Base-by-base conservation (phyloP, 2,797 vertebrate genomes). In the Poecilia picta region DNA sequence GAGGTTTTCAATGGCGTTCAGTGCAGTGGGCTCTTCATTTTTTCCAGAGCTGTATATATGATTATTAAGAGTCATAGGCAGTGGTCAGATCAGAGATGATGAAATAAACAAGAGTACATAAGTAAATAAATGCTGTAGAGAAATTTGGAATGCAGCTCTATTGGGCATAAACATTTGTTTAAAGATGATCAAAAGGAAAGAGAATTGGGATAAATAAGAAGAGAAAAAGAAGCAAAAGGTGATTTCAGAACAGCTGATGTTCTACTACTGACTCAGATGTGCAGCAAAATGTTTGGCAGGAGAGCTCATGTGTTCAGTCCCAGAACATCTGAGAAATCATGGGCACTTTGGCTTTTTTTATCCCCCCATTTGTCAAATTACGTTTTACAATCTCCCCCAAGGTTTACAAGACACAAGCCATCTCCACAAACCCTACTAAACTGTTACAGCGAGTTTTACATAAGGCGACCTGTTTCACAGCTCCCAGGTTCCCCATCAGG, bases 361-460 rank as follows among this genome's bases (percentile, higher is more conserved):
- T 10, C 41, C 2, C 8, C 49, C 76, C 77, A 33, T 36, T 36
- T 72, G 81, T 43, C 72, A 51, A 82, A 76, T 39, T 18, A 73
- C 28, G 46, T 79, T 87, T 82, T 74, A 85, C 71, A 75, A 72
- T 78, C 79, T 55, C 79, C 70, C 55, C 49, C 20, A 57, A 79
- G 72, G 31, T 83, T 84, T 74, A 88, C 77, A 79, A 87, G 80
- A 80, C 16, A 10, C 80, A 77, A 36, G 39, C 49, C 82, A 76
- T 76, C 73, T 78, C 74, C 41, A 23, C 75, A 76, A 64, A 78
- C 45, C 49, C 51, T 59, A 72, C 75, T 79, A 55, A 86, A 87
- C 73, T 59, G 82, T 88, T 86, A 84, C 86, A 90, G 68, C 72
- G 66, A 81, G 83, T 82, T 92, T 88, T 79, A 89, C 87, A 89